These are phyloP conservation scores for Mya arenaria DNA, from an alignment of 1,140 invertebrate genomes.

Conservation along the genomic window DNA sequence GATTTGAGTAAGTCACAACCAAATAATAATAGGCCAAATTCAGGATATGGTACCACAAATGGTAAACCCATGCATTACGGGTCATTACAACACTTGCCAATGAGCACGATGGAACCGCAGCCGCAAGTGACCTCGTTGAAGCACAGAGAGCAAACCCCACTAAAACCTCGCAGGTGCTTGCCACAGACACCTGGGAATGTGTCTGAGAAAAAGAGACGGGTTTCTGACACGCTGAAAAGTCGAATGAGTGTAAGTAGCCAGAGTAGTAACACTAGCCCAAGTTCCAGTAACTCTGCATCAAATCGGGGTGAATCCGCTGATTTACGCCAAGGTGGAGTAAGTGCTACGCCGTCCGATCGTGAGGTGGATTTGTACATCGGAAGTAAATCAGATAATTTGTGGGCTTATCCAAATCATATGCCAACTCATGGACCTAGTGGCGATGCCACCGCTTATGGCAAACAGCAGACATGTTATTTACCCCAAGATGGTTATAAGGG, in stretches of 20 bases:
- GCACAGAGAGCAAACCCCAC: constrained; percentile 21
- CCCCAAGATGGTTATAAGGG: not conserved
- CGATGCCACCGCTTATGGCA: not conserved
- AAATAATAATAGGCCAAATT: no score
- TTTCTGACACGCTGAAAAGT: constrained; percentile 30
- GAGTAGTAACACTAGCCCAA: constrained; percentile 28
- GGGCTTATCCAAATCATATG: not conserved
- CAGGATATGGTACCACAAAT: not conserved
- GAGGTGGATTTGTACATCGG: constrained; percentile 32
- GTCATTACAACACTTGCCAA: constrained; percentile 42
- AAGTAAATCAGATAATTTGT: constrained; percentile 20
- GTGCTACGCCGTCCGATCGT: constrained; percentile 46
- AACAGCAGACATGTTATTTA: not conserved
- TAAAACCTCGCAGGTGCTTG: constrained; percentile 35
- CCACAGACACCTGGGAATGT: constrained; percentile 44
- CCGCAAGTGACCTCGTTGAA: not conserved
- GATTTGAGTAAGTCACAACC: no score
- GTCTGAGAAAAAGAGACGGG: constrained; percentile 33
- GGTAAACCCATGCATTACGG: constrained; percentile 44
- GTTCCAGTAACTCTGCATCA: constrained; percentile 26
- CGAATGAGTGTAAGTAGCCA: constrained; percentile 24
- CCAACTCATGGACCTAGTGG: constrained; percentile 5
- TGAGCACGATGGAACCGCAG: not conserved
- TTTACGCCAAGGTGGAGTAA: constrained; percentile 17
- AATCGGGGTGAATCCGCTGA: constrained; percentile 11